A percentile compares a stretch with the other conserved stretches of the same genome.
Conservation (phyloP, 2,113 vertebrate species). For the Mola mola region DNA sequence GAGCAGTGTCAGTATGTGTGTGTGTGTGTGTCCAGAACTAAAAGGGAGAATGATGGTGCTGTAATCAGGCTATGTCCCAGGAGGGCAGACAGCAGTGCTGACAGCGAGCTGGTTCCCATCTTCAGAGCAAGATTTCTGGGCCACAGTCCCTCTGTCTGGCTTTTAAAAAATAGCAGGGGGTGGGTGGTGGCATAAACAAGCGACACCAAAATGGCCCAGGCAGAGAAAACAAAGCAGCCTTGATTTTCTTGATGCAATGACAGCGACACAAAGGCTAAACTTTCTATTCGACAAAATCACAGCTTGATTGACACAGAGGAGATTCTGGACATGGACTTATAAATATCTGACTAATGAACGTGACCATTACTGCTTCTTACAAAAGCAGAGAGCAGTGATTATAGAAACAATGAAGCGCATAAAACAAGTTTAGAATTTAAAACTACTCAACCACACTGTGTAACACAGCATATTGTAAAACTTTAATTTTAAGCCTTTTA, state of each 20-base stretch:
- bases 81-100: constrained; percentile 61
- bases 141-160: constrained; percentile 48
- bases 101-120: constrained; percentile 60
- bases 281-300: constrained; percentile 17
- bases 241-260: constrained; percentile 39
- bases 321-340: constrained; percentile 2
- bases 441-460: too few species aligned
- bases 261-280: constrained; percentile 28
- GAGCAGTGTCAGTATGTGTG: constrained; percentile 5
- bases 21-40: constrained; percentile 36
- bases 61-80: constrained; percentile 73
- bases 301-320: constrained; percentile 1
- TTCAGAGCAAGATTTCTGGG: constrained; percentile 67
- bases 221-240: constrained; percentile 11
- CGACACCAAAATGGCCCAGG: not conserved
- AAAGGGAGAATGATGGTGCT: constrained; percentile 63
- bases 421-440: too few species aligned
- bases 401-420: too few species aligned
- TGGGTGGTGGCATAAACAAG: not conserved
- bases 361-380: not conserved
- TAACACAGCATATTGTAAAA: too few species aligned
- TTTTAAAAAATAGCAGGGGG: constrained; percentile 30
- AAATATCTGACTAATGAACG: constrained; percentile 1
- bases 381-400: too few species aligned
- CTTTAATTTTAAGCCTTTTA: too few species aligned